Evolutionary conservation across 2,888 invertebrate genomes (phyloP).

Genomic region (Oscheius sp.): DNA sequence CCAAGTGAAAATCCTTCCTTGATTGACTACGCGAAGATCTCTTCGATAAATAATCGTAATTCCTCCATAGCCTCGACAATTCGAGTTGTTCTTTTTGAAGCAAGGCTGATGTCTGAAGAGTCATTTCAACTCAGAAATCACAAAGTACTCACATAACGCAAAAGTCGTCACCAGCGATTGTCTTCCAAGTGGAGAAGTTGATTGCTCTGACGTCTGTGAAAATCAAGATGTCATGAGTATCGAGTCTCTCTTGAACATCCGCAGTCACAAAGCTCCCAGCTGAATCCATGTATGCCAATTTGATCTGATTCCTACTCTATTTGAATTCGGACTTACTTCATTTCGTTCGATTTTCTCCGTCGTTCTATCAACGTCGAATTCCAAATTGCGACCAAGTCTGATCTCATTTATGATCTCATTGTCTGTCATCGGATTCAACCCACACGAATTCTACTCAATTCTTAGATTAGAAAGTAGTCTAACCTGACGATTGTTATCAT

Average conservation of each 20-base stretch:
- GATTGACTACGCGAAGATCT: not conserved
- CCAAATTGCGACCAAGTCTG: constrained; percentile 5
- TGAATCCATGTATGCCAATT: not conserved
- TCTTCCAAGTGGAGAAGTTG: not conserved
- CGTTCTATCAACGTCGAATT: not conserved
- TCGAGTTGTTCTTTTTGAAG: not conserved
- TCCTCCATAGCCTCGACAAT: constrained; percentile 1
- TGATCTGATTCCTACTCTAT: not conserved
- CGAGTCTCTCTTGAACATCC: not conserved
- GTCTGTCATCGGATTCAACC: not conserved
- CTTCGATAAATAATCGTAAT: not conserved
- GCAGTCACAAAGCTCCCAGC: not conserved
- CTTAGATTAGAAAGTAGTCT: not conserved
- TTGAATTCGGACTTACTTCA: not conserved
- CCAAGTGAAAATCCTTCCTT: constrained; percentile 11
- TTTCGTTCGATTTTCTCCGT: not conserved
- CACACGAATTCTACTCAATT: not conserved
- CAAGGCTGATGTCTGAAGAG: constrained; percentile 16
- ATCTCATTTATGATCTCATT: constrained; percentile 10
- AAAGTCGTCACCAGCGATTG: not conserved
- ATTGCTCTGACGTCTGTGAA: constrained; percentile 4
- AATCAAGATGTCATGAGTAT: not conserved
- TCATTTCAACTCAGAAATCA: not conserved
- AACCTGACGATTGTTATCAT: not conserved
- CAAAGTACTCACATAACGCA: constrained; percentile 2